Conservation (phyloP, 1,140 invertebrate species). For the Sycobia sp. region DNA sequence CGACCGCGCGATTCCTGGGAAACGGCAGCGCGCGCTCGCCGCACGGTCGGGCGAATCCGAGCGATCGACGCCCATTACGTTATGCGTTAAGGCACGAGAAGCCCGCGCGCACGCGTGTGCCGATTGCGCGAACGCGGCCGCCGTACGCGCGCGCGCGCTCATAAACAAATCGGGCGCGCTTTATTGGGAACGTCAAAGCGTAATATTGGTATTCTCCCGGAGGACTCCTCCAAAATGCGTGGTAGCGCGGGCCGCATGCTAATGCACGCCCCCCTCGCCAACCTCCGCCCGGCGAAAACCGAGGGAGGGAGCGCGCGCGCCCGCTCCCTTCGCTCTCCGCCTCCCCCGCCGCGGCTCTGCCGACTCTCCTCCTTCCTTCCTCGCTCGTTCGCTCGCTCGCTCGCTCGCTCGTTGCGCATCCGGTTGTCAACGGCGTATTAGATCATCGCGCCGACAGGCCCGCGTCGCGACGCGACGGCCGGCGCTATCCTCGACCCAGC, state of each 20-base stretch:
- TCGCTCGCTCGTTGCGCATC: conserved; percentile 55
- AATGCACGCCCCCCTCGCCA: too few species aligned
- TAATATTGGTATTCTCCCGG: conserved; percentile 62
- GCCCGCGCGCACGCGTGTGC: too few species aligned
- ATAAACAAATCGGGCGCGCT: conserved; percentile 63
- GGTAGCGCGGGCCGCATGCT: conserved; percentile 59
- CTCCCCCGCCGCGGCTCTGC: background rate
- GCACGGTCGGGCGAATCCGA: too few species aligned
- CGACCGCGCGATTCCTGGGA: too few species aligned
- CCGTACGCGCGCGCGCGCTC: conserved; percentile 48
- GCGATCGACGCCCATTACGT: too few species aligned
- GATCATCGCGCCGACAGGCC: conserved; percentile 42
- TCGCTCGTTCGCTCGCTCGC: conserved; percentile 35
- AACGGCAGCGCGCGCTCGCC: too few species aligned
- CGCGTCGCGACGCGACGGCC: background rate
- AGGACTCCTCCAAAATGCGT: conserved; percentile 60
- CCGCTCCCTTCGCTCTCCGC: conserved; percentile 31
- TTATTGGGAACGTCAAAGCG: conserved; percentile 64
- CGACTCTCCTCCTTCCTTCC: conserved; percentile 5
- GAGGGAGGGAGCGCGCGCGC: conserved; percentile 44
- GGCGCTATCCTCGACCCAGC: background rate
- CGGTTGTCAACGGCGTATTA: conserved; percentile 59
- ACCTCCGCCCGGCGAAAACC: too few species aligned
- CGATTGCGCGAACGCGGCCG: conserved; percentile 23
- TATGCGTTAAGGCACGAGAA: too few species aligned